A percentile compares a stretch with the other conserved stretches of the same genome.
These are phyloP conservation scores for Acrobasis suavella DNA, from an alignment of 2,888 invertebrate species.

Conservation along the genomic window DNA sequence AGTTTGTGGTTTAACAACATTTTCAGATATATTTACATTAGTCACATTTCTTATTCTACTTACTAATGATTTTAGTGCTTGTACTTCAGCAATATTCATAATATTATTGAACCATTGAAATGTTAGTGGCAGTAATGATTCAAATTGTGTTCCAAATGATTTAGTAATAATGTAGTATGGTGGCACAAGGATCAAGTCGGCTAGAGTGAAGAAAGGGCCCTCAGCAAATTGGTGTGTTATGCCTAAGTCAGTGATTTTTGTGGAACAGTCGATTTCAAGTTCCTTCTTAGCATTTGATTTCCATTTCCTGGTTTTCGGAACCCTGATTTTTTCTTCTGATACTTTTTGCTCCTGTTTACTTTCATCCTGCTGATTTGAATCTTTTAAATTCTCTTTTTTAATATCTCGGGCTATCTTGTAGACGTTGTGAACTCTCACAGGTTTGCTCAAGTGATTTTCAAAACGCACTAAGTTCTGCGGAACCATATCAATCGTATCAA, in stretches of 20 bases:
- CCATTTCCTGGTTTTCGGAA: slow-evolving; percentile 72
- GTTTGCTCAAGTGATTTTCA: slow-evolving; percentile 92
- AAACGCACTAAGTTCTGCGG: slow-evolving; percentile 89
- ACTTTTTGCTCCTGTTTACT: slow-evolving; percentile 30
- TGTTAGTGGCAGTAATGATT: slow-evolving; percentile 82
- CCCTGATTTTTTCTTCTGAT: slow-evolving; percentile 42
- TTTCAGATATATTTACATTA: slow-evolving; percentile 35
- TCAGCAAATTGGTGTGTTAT: slow-evolving; percentile 90
- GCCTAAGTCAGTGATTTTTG: slow-evolving; percentile 74
- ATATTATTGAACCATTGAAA: slow-evolving; percentile 83
- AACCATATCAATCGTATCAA: slow-evolving; percentile 56
- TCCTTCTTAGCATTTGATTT: slow-evolving; percentile 68
- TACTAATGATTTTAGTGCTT: slow-evolving; percentile 38
- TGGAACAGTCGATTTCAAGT: slow-evolving; percentile 63
- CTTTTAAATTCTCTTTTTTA: slow-evolving; percentile 58
- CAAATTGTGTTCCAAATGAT: slow-evolving; percentile 59
- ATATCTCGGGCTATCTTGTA: slow-evolving; percentile 86
- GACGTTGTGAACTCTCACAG: slow-evolving; percentile 92
- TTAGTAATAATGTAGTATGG: slow-evolving; percentile 84
- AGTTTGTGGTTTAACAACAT: slow-evolving; percentile 68
- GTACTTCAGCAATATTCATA: slow-evolving; percentile 45
- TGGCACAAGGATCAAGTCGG: slow-evolving; percentile 91
- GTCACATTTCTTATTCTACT: slow-evolving; percentile 32
- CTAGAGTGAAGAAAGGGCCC: slow-evolving; percentile 90
- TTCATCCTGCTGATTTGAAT: slow-evolving; percentile 38